phyloP scores from a whole-genome alignment of 2,888 invertebrate species.

The Tipula lateralis region DNA sequence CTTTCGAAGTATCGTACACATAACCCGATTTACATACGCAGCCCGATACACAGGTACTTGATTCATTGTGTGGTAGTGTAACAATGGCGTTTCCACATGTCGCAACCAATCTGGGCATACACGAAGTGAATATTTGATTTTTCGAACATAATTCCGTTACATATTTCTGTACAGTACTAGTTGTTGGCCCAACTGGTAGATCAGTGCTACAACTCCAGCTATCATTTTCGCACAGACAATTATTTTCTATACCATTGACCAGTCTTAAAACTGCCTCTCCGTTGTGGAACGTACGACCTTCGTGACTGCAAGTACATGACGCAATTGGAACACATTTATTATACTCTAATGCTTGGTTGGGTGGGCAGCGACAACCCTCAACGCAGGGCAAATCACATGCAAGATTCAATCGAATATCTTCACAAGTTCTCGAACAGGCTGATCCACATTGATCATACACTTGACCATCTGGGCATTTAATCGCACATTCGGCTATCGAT shows the following conservation, averaged over 20 bases:
- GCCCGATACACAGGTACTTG: slow-evolving; percentile 68
- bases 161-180: background rate
- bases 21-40: slow-evolving; percentile 73
- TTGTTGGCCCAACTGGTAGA: background rate
- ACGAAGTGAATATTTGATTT: slow-evolving; percentile 73
- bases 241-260: background rate
- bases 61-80: slow-evolving; percentile 51
- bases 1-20: slow-evolving; percentile 62
- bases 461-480: slow-evolving; percentile 73
- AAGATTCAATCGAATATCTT: slow-evolving; percentile 51
- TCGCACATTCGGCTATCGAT: slow-evolving; percentile 68
- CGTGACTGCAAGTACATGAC: slow-evolving; percentile 70
- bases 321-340: slow-evolving; percentile 69
- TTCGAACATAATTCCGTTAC: slow-evolving; percentile 41
- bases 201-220: background rate
- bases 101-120: slow-evolving; percentile 66
- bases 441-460: slow-evolving; percentile 80
- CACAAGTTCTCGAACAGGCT: slow-evolving; percentile 71
- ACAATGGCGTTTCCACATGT: slow-evolving; percentile 85
- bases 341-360: slow-evolving; percentile 68
- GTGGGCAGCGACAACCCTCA: slow-evolving; percentile 86
- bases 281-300: slow-evolving; percentile 59
- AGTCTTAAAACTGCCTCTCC: background rate
- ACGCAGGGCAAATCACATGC: slow-evolving; percentile 57
- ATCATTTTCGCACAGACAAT: background rate